Evolutionary conservation across 1,140 invertebrate genomes (phyloP).

Genomic region (Drosophila simulans): DNA sequence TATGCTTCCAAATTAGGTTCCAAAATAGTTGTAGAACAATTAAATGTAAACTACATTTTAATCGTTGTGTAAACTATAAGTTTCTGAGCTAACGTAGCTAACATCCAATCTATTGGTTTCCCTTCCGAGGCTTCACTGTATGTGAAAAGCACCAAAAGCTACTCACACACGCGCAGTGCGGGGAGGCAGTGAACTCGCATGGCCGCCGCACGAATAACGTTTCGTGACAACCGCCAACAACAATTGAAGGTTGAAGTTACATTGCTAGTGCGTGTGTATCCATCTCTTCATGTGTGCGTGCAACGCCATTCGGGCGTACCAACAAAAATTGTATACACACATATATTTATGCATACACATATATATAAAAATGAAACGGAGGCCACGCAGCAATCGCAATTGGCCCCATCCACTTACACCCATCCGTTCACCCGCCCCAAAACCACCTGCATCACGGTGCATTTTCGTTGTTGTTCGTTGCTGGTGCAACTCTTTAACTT

Average conservation of each 20-base stretch:
- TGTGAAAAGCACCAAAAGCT: slow-evolving; percentile 73
- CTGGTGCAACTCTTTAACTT: slow-evolving; percentile 19
- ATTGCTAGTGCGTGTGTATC: slow-evolving; percentile 53
- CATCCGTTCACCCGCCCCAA: slow-evolving; percentile 35
- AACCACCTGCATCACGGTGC: slow-evolving; percentile 11
- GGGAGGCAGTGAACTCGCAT: slow-evolving; percentile 80
- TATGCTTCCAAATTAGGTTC: too few relatives aligned
- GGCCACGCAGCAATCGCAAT: slow-evolving; percentile 74
- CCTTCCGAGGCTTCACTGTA: slow-evolving; percentile 25
- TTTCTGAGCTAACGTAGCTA: too few relatives aligned
- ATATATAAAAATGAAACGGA: slow-evolving; percentile 57
- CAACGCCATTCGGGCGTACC: slow-evolving; percentile 80
- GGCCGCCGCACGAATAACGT: slow-evolving; percentile 81
- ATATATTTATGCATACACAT: not conserved
- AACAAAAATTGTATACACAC: slow-evolving; percentile 48
- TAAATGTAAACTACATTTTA: too few relatives aligned
- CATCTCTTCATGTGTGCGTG: slow-evolving; percentile 65
- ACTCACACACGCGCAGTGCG: slow-evolving; percentile 34
- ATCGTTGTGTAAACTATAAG: too few relatives aligned
- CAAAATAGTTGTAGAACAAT: too few relatives aligned
- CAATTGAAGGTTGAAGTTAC: slow-evolving; percentile 83
- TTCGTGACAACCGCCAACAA: slow-evolving; percentile 74
- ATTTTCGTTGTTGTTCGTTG: slow-evolving; percentile 3
- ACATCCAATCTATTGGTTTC: too few relatives aligned
- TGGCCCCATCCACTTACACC: slow-evolving; percentile 46